Evolutionary conservation across 64 coral and sea anemone genomes (phyloP).

Genomic region (Stichodactyla helianthus): DNA sequence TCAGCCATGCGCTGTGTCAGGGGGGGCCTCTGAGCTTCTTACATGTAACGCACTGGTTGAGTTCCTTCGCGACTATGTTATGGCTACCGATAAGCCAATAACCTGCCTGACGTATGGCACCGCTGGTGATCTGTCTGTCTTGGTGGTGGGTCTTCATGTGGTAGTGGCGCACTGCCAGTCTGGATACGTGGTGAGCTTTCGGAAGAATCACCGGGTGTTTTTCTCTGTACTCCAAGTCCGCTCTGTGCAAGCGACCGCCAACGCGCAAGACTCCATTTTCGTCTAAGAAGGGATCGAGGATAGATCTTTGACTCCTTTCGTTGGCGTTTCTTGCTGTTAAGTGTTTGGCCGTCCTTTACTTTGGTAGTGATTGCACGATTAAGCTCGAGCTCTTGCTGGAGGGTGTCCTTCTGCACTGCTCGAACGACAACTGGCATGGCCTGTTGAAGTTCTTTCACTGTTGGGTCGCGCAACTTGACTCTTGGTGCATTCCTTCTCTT

Average conservation of each 20-base stretch:
- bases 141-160: constrained; percentile 23
- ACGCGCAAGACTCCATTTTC: constrained; percentile 10
- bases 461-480: background rate
- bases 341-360: background rate
- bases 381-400: constrained; percentile 22
- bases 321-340: background rate
- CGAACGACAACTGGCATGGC: constrained; percentile 10
- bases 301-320: constrained; percentile 1
- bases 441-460: background rate
- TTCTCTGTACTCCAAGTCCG: constrained; percentile 22
- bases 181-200: constrained; percentile 24
- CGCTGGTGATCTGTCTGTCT: constrained; percentile 23
- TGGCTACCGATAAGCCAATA: constrained; percentile 18
- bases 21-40: constrained; percentile 22
- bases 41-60: background rate
- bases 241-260: constrained; percentile 22
- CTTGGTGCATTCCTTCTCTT: background rate
- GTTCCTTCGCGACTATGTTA: background rate
- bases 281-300: constrained; percentile 15
- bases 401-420: constrained; percentile 14
- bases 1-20: constrained; percentile 30
- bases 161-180: constrained; percentile 15
- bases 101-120: constrained; percentile 31
- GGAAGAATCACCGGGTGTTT: constrained; percentile 32
- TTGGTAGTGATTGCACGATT: background rate